Evolutionary conservation across 2,113 vertebrate genomes (phyloP), one percentile per base, ranked within the genome.

Genomic region (Serinus canaria): DNA sequence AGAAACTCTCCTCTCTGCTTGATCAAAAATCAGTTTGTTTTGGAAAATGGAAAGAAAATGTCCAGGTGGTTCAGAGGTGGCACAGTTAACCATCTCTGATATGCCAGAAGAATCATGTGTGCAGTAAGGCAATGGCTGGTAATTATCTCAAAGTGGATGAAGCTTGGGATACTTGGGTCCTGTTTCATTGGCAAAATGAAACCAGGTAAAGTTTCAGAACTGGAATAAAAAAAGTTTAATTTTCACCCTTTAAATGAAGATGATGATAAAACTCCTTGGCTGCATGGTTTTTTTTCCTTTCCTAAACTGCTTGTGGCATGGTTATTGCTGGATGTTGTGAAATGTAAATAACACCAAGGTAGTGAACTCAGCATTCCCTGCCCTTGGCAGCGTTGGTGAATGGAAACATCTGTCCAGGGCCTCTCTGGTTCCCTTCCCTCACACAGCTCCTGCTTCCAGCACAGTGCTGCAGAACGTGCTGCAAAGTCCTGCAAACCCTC

Each of bases 331-430:
- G 28, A 72, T 89, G 73, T 89, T 92, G 73, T 90, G 92, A 92
- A 93, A 95, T 96, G 93, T 96, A 96, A 97, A 96, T 94, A 96
- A 93, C 2, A 0, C 90, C 83, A 94, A 94, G 93, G 93, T 87
- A 87, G 92, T 60, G 90, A 95, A 93, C 94, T 86, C 52, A 0
- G 68, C 88, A 28, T 84, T 90, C 60, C 83, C 1, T 0, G 56
- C 60, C 79, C 93, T 94, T 94, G 93, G 93, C 94, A 92, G 94
- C 47, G 62, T 31, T 55, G 0, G 70, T 84, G 95, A 97, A 86
- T 95, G 80, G 93, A 96, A 96, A 96, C 93, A 96, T 92, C 95
- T 97, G 96, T 83, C 69, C 4, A 4, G 18, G 68, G 70, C 82
- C 92, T 37, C 92, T 67, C 67, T 0, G 3, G 7, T 62, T 50